Evolutionary conservation across 2,113 vertebrate species (phyloP), one percentile per base, ranked within the genome.

Genomic region (Otis tarda): DNA sequence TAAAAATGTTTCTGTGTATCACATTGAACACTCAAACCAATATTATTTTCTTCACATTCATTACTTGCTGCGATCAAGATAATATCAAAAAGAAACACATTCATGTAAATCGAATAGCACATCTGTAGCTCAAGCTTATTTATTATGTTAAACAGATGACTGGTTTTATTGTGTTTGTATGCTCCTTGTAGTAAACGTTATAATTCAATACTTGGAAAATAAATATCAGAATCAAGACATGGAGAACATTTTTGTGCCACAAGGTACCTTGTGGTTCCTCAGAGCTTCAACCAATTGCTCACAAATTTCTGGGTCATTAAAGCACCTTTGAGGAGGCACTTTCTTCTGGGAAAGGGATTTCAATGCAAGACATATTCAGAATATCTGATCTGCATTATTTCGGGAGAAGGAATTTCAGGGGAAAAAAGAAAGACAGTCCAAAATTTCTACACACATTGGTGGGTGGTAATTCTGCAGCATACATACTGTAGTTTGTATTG

Each of bases 1-100:
- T 93, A 91, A 96, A 97, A 98, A 92, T 94, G 68, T 94, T 97
- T 97, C 87, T 95, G 67, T 88, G 71, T 95, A 81, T 90, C 95
- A 50, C 74, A 87, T 7, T 83, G 90, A 97, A 95, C 76, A 87
- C 69, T 93, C 86, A 74, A 87, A 93, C 69, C 71, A 59, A 33
- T 76, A 37, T 74, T 64, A 68, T 91, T 75, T 96, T 89, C 83
- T 97, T 82, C 77, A 90, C 67, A 24, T 83, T 93, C 63, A 70
- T 91, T 95, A 63, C 59, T 96, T 88, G 55, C 65, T 95, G 45
- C 67, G 89, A 45, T 57, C 70, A 52, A 79, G 91, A 53, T 25
- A 83, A 60, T 83, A 93, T 94, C 56, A 65, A 94, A 45, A 91
- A 96, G 60, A 53, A 89, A 94, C 41, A 79, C 86, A 83, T 85